phyloP scores from a whole-genome alignment of 2,113 vertebrate species.

The Myotis lucifugus region DNA sequence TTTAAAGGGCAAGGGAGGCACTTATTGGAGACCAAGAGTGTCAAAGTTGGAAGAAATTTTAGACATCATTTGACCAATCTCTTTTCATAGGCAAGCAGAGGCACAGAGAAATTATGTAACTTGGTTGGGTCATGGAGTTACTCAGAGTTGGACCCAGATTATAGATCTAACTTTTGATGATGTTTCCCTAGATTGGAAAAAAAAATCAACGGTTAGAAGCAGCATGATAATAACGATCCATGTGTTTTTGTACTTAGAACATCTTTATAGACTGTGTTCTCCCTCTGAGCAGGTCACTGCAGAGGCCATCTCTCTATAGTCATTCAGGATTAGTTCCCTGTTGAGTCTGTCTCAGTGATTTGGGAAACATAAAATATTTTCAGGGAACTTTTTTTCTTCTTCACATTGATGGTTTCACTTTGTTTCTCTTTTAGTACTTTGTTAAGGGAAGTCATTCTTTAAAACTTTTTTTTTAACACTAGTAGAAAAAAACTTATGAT shows the following conservation, averaged over 20 bases:
- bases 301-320: background rate
- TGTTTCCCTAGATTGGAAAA: background rate
- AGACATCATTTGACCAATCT: background rate
- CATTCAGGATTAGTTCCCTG: slow-evolving; percentile 14
- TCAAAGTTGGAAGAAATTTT: background rate
- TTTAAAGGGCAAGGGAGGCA: background rate
- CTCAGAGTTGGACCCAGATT: background rate
- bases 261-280: background rate
- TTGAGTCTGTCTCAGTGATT: slow-evolving; percentile 4
- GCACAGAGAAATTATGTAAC: background rate
- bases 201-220: background rate
- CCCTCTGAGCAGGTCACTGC: background rate
- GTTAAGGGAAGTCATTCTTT: slow-evolving; percentile 41
- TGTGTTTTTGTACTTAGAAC: background rate
- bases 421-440: slow-evolving; percentile 61
- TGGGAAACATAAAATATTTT: slow-evolving; percentile 53
- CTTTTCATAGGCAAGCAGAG: slow-evolving; percentile 28
- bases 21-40: background rate
- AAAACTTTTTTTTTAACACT: slow-evolving; percentile 33
- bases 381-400: background rate
- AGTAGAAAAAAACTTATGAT: slow-evolving; percentile 40
- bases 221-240: slow-evolving; percentile 24
- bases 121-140: background rate
- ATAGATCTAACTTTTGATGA: background rate
- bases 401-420: slow-evolving; percentile 21